Base-by-base conservation (phyloP, 2,888 invertebrate species). In the Thymelicus lineola region DNA sequence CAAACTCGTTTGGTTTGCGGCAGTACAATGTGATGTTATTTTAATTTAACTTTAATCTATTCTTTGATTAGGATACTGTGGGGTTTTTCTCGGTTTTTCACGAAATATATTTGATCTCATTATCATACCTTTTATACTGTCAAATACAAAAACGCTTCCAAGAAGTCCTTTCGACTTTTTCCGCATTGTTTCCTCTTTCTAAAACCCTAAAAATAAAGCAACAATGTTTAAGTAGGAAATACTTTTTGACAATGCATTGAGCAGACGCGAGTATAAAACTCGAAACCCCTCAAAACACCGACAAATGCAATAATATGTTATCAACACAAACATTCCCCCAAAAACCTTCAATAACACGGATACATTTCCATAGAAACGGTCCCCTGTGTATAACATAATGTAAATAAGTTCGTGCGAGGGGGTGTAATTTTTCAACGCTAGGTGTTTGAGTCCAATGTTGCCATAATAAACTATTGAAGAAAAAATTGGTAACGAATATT, bases 261-360 rank as follows among this genome's bases (percentile, higher is more conserved):
- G 55, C 64, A 64, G 55, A 64, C 45, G 55, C 15, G 42, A 55
- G 12, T 64, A 38, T 45, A 60, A 20, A 20, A 64, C 6, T 64
- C 14, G 28, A 55, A 50, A 53, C 55, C 57, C 57, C 65, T 45
- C 28, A 35, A 58, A 46, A 57, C 20, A 46, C 28, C 14, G 42
- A 35, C 35, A 64, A 64, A 64, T 10, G 57, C 46, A 42, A 65
- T 65, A 65, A 57, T 65, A 58, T 57, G n/a, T 57, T 45, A 65
- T 55, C 65, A 58, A 46, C 63, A 63, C 63, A 28, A 28, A 55
- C 48, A 45, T 58, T 57, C 65, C 57, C 65, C 46, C 57, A 45
- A 55, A 65, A 57, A 36, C 64, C 42, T 10, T 55, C 42, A 20
- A 64, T 48, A 55, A 28, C 55, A 64, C n/a, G 55, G 63, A 63